Evolutionary conservation across 2,888 invertebrate genomes (phyloP), one percentile per base, ranked within the genome.

Genomic region (Drosophila ustulata): DNA sequence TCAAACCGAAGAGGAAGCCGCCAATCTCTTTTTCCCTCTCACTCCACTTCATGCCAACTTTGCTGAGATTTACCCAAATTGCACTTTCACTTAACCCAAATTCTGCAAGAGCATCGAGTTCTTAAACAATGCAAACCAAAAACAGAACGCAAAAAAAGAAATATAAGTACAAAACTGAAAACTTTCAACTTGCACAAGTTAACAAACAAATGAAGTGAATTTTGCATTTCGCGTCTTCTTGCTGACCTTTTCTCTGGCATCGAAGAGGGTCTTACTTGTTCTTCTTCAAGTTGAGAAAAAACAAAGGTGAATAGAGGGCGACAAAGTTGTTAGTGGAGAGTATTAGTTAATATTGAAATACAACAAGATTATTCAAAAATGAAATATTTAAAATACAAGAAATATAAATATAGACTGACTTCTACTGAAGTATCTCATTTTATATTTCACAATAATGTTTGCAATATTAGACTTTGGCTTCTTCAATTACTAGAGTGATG

Each of bases 71-170:
- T 61, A 9, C 26, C 53, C 25, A 75, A 79, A 74, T 75, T 68
- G 78, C 79, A 79, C 79, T 82, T 82, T 82, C 79, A 82, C 79
- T 82, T 81, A 82, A 78, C 82, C 71, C 61, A 71, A 78, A 78
- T 78, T 73, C 61, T 7, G 56, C 64, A 28, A 58, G 52, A 55
- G 45, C 53, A 45, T 45, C 62, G 25, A 70, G 66, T 70, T 63
- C 61, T 45, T 41, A 55, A 64, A 61, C 53, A 72, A 52, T 59
- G 49, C 41, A 45, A 41, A 13, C 39, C 39, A 18, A 41, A 41
- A 41, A 37, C 37, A 37, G n/a, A 37, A 37, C 39, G 30, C 65
- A 49, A 50, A 64, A 66, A n/a, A 59, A 39, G 4, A 37, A 47
- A 70, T 25, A 23, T 43, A 59, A 59, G 37, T 50, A 71, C 37